Conservation (phyloP, 2,113 vertebrate genomes). For the Cryptomyrus ogoouensis region DNA sequence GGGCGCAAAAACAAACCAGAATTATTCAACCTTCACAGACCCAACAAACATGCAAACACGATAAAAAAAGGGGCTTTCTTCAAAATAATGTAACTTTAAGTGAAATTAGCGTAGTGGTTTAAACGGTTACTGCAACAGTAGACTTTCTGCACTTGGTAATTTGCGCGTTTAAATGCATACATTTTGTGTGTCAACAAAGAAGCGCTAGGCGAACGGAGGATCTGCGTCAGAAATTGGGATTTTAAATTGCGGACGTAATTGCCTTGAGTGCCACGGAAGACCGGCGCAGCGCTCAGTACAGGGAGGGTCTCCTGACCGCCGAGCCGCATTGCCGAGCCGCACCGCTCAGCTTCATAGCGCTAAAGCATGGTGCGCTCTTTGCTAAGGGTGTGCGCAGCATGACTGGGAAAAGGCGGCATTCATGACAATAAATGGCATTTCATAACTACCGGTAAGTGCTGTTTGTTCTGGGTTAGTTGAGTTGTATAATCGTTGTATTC, state of each 20-base stretch:
- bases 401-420: neutral
- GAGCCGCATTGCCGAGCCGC: neutral
- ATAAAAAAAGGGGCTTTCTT: neutral
- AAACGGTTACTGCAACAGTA: neutral
- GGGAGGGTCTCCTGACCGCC: neutral
- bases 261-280: neutral
- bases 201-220: neutral
- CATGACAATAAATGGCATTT: neutral
- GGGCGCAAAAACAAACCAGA: neutral
- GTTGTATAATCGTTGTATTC: neutral
- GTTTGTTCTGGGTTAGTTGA: neutral
- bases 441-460: neutral
- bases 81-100: neutral
- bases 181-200: neutral
- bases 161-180: neutral
- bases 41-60: neutral
- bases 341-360: neutral
- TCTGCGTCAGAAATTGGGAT: constrained; percentile 1
- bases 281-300: neutral
- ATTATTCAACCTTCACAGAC: neutral
- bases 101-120: neutral
- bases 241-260: neutral
- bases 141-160: neutral
- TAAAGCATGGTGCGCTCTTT: neutral
- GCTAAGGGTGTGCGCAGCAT: neutral